These are phyloP conservation scores for Willowsia nigromaculata DNA, from an alignment of 2,888 invertebrate species.

Conservation along the genomic window DNA sequence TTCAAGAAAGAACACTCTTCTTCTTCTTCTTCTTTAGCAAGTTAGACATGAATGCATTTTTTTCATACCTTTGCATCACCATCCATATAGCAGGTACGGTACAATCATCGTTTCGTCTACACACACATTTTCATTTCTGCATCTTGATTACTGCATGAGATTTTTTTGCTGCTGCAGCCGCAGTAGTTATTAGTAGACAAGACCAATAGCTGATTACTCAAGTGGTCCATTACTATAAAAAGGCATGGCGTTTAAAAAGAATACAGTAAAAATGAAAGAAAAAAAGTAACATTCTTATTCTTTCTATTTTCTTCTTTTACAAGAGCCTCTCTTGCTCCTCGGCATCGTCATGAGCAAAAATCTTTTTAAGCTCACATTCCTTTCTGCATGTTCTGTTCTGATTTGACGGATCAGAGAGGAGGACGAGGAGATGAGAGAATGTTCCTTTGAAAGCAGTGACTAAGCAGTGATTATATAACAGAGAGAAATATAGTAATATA, in stretches of 20 bases:
- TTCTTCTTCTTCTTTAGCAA: not conserved
- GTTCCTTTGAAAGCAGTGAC: slow-evolving; percentile 13
- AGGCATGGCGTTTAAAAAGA: slow-evolving; percentile 68
- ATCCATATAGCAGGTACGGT: not conserved
- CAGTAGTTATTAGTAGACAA: slow-evolving; percentile 39
- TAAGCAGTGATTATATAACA: slow-evolving; percentile 35
- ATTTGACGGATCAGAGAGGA: slow-evolving; percentile 53
- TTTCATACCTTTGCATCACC: not conserved
- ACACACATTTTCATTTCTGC: not conserved
- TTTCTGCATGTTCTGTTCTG: too few species aligned
- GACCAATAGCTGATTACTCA: slow-evolving; percentile 70
- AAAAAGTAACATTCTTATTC: slow-evolving; percentile 8
- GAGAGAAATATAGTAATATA: not conserved
- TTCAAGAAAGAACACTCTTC: not conserved
- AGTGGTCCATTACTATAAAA: slow-evolving; percentile 72
- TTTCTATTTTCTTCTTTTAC: not conserved
- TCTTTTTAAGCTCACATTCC: slow-evolving; percentile 39
- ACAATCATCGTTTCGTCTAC: not conserved
- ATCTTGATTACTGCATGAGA: not conserved
- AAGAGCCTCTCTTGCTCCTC: slow-evolving; percentile 4
- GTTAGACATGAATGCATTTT: too few species aligned
- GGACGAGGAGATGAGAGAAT: slow-evolving; percentile 21
- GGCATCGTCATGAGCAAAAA: not conserved
- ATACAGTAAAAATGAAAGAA: slow-evolving; percentile 23
- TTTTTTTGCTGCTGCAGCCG: slow-evolving; percentile 10